phyloP scores from a whole-genome alignment of 1,140 invertebrate genomes.

The Dufourea novaeangliae region DNA sequence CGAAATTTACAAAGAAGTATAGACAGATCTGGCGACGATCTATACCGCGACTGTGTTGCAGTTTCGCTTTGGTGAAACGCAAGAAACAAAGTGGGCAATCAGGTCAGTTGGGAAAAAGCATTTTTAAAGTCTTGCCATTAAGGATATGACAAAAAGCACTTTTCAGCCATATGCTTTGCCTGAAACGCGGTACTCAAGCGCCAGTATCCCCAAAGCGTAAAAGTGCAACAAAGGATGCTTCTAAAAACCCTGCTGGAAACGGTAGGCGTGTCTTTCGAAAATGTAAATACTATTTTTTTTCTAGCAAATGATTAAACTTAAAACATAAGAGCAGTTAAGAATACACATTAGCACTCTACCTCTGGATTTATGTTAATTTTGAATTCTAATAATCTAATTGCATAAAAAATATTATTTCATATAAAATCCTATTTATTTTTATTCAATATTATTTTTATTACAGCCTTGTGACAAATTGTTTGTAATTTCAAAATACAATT shows the following conservation, averaged over 20 bases:
- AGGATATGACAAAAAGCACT: neutral
- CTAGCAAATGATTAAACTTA: no score
- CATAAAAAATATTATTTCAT: no score
- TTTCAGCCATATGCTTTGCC: neutral
- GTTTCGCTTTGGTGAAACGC: neutral
- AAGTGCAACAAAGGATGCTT: neutral
- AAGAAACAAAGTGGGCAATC: constrained; percentile 14
- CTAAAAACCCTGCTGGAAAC: neutral
- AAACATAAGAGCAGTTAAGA: no score
- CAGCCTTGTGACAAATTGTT: no score
- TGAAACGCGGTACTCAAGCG: neutral
- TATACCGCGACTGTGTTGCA: neutral
- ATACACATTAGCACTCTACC: no score
- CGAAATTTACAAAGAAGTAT: no score
- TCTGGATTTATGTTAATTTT: no score
- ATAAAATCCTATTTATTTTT: no score
- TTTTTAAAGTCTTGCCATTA: neutral
- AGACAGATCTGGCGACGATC: neutral
- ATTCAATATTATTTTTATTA: no score
- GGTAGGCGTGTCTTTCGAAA: neutral
- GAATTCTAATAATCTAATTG: no score
- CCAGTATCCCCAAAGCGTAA: neutral
- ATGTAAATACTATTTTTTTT: no score
- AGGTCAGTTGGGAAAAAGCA: neutral
- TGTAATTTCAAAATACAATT: no score